Percentiles rank a stretch among this genome's conserved stretches.
These are phyloP conservation scores for Jordanella pulchra DNA, from an alignment of 2,797 vertebrate species.

Conservation along the genomic window DNA sequence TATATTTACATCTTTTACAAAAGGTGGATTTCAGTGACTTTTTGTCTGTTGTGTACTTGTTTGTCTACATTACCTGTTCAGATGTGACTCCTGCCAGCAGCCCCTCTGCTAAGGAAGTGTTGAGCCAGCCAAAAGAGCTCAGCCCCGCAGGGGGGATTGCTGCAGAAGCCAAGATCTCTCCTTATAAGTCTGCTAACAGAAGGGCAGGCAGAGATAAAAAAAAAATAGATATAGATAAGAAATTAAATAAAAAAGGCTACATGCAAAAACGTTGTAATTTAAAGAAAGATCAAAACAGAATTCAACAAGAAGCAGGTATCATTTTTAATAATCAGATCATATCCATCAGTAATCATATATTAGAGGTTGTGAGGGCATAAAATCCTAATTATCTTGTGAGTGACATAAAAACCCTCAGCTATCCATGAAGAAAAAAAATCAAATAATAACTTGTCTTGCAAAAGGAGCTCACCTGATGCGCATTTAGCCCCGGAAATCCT, in stretches of 20 bases:
- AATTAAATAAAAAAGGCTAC: background rate
- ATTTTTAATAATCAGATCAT: background rate
- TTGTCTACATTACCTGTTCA: slow-evolving; percentile 61
- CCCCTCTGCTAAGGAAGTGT: slow-evolving; percentile 75
- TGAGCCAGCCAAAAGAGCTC: slow-evolving; percentile 73
- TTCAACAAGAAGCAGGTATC: background rate
- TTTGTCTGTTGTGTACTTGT: background rate
- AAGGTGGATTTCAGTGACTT: slow-evolving; percentile 1
- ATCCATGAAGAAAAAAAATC: background rate
- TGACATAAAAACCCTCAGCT: background rate
- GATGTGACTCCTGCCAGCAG: slow-evolving; percentile 72
- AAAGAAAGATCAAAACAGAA: background rate
- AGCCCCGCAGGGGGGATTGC: slow-evolving; percentile 66
- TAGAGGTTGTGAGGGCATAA: background rate
- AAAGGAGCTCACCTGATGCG: slow-evolving; percentile 39
- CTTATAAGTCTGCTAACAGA: slow-evolving; percentile 54
- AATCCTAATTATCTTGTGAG: background rate
- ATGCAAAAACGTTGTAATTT: background rate
- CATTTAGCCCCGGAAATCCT: background rate
- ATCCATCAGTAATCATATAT: background rate
- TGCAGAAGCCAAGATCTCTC: slow-evolving; percentile 69
- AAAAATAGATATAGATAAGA: background rate
- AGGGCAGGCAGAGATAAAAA: slow-evolving; percentile 48
- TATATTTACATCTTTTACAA: background rate
- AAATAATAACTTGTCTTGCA: background rate